Percentiles rank a stretch among this genome's conserved stretches.
Conservation (phyloP, 2,113 vertebrate species). For the Hylia prasina region DNA sequence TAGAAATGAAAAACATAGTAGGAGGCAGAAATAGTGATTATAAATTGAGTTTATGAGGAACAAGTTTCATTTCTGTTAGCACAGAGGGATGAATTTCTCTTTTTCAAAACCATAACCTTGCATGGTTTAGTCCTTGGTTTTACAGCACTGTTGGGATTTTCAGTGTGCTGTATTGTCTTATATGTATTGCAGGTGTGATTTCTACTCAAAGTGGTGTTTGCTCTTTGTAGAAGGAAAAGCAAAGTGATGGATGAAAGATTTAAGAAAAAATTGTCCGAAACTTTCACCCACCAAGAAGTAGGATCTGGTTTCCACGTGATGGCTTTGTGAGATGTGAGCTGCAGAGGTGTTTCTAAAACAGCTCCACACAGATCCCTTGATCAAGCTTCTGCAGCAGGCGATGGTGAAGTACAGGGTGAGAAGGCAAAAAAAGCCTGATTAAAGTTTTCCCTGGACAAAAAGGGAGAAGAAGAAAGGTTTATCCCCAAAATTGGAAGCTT, state of each 20-base stretch:
- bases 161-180: neutral
- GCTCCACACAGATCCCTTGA: neutral
- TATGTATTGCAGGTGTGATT: neutral
- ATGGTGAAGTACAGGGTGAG: neutral
- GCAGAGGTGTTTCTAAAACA: neutral
- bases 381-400: neutral
- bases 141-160: neutral
- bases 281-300: neutral
- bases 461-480: neutral
- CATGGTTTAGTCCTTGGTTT: neutral
- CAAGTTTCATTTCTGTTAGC: neutral
- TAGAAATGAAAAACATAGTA: neutral
- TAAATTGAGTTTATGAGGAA: neutral
- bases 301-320: neutral
- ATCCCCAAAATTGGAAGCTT: neutral
- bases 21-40: neutral
- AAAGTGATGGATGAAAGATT: neutral
- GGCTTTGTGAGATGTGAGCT: neutral
- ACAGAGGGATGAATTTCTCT: neutral
- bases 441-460: neutral
- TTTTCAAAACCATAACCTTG: neutral
- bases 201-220: neutral
- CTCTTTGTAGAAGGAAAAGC: neutral
- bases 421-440: neutral
- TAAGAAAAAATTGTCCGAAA: neutral